Evolutionary conservation across 2,113 vertebrate species (phyloP).

Genomic region (Plecotus auritus): DNA sequence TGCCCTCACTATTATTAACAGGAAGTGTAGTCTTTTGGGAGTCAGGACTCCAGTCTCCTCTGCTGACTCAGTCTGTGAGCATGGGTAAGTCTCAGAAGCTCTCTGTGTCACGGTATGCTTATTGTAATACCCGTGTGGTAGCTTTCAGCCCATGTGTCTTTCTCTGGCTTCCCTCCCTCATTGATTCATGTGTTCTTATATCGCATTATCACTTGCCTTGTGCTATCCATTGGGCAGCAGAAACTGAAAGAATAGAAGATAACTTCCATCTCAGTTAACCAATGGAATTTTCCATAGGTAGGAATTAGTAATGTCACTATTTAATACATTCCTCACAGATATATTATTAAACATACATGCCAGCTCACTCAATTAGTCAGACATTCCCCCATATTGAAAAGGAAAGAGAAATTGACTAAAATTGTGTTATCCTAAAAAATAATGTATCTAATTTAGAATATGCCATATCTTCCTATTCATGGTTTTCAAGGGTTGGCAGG

Average conservation of each 20-base stretch:
- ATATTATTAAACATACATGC: conserved; percentile 19
- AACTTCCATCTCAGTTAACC: not conserved
- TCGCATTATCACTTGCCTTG: conserved; percentile 20
- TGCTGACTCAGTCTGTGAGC: conserved; percentile 67
- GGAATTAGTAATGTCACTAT: not conserved
- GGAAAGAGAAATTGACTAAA: not conserved
- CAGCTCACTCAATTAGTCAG: not conserved
- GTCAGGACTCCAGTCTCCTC: conserved; percentile 66
- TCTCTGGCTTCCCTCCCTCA: conserved; percentile 33
- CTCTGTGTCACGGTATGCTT: conserved; percentile 39
- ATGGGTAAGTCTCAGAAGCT: conserved; percentile 56
- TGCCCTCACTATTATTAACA: conserved; percentile 67
- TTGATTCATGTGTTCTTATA: conserved; percentile 18
- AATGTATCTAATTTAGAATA: not conserved
- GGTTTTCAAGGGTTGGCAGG: conserved; percentile 28
- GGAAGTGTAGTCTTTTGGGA: conserved; percentile 70
- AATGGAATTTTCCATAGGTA: not conserved
- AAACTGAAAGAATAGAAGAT: conserved; percentile 25
- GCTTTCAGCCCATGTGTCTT: conserved; percentile 38
- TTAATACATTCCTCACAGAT: not conserved
- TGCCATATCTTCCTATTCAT: not conserved
- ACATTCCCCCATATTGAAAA: not conserved
- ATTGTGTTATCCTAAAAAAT: conserved; percentile 19
- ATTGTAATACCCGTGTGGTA: not conserved
- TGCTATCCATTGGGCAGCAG: conserved; percentile 16